Conservation (phyloP, 2,113 vertebrate genomes). For the Poeciliopsis turrubarensis region DNA sequence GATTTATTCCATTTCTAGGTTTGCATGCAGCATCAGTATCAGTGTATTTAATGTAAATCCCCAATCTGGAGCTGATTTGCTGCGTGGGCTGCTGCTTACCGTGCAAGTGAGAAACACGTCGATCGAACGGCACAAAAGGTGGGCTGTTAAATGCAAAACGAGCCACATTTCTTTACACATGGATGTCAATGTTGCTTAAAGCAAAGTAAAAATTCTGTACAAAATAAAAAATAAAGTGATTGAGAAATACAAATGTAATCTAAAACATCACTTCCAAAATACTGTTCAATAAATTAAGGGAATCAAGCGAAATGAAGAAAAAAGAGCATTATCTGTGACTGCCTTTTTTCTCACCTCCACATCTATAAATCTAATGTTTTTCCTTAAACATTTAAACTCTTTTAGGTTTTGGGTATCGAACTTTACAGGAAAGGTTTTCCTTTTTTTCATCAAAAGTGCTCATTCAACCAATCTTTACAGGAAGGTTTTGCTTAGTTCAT, state of each 20-base stretch:
- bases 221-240: neutral
- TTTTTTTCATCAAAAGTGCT: too few species aligned
- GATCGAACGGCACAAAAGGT: slow-evolving; percentile 39
- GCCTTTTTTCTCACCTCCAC: neutral
- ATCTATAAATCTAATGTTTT: neutral
- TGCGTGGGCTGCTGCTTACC: slow-evolving; percentile 57
- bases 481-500: too few species aligned
- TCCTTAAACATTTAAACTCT: neutral
- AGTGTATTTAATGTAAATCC: slow-evolving; percentile 80
- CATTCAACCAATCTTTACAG: neutral
- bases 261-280: too few species aligned
- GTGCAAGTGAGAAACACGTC: slow-evolving; percentile 51
- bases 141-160: slow-evolving; percentile 37
- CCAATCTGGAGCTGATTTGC: slow-evolving; percentile 58
- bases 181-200: neutral
- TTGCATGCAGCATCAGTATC: slow-evolving; percentile 75
- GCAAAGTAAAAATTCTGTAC: neutral
- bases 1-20: slow-evolving; percentile 80
- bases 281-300: too few species aligned
- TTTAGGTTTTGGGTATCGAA: neutral
- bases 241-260: neutral
- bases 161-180: slow-evolving; percentile 28
- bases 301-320: neutral
- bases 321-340: neutral
- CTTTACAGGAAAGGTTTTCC: neutral